These are phyloP conservation scores for Craseonycteris thonglongyai DNA, from an alignment of 2,113 vertebrate species.

Conservation along the genomic window DNA sequence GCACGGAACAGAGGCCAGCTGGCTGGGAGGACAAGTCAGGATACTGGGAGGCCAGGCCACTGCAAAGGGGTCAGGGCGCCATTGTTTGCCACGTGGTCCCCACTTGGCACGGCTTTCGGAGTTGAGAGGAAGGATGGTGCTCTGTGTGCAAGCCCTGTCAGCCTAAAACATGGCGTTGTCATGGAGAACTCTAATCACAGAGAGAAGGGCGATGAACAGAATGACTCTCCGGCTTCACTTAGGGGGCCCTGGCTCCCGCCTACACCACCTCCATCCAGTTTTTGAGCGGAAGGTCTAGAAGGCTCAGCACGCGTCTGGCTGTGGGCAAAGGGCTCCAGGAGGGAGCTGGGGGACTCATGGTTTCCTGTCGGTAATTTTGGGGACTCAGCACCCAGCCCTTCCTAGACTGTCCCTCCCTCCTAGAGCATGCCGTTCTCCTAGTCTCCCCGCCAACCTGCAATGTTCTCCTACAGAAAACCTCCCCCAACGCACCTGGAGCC, in stretches of 20 bases:
- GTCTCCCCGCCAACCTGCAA: neutral
- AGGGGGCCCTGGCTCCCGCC: neutral
- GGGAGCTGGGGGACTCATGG: neutral
- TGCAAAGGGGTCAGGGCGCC: neutral
- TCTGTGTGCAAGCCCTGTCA: conserved; percentile 34
- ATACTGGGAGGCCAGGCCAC: neutral
- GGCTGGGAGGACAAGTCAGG: neutral
- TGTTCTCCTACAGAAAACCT: neutral
- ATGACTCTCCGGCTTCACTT: conserved; percentile 49
- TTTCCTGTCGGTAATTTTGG: neutral
- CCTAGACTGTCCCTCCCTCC: neutral
- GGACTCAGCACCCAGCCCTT: neutral
- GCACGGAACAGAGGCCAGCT: neutral
- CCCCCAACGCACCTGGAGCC: neutral
- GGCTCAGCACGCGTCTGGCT: neutral
- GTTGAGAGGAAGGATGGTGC: conserved; percentile 53
- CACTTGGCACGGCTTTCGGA: conserved; percentile 58
- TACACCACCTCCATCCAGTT: neutral
- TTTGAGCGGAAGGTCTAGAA: neutral
- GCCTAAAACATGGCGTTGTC: conserved; percentile 64
- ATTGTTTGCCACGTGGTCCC: conserved; percentile 7
- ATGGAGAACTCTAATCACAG: conserved; percentile 66
- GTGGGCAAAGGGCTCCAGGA: neutral
- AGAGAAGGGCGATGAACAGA: conserved; percentile 62
- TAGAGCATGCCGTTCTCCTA: neutral